Base-by-base conservation (phyloP, 2,888 invertebrate species). In the Dryobota labecula region DNA sequence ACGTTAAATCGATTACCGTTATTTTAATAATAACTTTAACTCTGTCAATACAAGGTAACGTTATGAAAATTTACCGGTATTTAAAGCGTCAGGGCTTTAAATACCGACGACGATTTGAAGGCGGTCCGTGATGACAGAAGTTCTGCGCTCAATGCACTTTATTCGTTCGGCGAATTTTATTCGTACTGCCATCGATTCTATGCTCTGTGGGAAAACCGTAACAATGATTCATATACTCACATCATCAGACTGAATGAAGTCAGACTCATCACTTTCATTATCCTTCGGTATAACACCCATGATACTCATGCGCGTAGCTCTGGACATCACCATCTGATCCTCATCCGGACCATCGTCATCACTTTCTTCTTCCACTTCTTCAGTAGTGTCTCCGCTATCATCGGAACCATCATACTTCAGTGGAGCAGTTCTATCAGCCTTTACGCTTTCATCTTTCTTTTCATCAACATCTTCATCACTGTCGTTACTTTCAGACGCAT, bases 251-350 rank as follows among this genome's bases (percentile, higher is more conserved):
- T 93, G 91, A 74, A 96, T 95, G 64, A 91, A 94, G 83, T 96
- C 96, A 0, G 96, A 96, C 24, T 94, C 94, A 70, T 96, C 95
- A 85, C 93, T 94, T 60, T 93, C 93, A 80, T 89, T 88, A 51
- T 91, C 92, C 51, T 93, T 94, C 0, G 95, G 95, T 84, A 93
- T 85, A 20, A 93, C 85, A 0, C 96, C 96, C 93, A 95, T 94
- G 68, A 96, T 96, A 77, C 96, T 96, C 94, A 96, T 94, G 0
- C 96, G 87, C 0, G 96, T 96, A 2, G 96, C 96, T 41, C 95
- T 90, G 0, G 95, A 96, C 92, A 96, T 92, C 70, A 93, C 91
- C 93, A 95, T 92, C 73, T 92, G 88, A 69, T 96, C 96, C 71
- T 96, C 95, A 83, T 94, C 92, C 0, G 87, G 86, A n/a, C 89